phyloP scores from a whole-genome alignment of 2,113 vertebrate species.

The Proteles cristata region DNA sequence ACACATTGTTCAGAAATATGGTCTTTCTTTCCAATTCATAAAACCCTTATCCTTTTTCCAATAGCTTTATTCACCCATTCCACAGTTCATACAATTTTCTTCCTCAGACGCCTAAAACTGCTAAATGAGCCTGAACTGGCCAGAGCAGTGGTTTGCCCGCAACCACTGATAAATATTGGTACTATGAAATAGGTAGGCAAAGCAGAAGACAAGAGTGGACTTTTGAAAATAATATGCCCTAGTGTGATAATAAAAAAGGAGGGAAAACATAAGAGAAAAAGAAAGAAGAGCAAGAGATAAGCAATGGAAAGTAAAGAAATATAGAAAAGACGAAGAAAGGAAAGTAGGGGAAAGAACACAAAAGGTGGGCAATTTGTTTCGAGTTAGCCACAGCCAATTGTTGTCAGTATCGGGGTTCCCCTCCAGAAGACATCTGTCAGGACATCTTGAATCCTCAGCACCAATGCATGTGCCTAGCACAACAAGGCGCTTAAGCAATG shows the following conservation, averaged over 20 bases:
- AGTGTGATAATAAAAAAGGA: not conserved
- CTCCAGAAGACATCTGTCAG: not conserved
- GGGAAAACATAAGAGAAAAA: not conserved
- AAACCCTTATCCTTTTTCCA: conserved; percentile 51
- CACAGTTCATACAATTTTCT: not conserved
- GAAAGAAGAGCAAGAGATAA: not conserved
- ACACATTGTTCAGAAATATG: conserved; percentile 50
- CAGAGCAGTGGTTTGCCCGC: not conserved
- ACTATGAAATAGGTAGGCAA: not conserved
- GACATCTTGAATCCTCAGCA: not conserved
- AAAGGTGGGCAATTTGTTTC: not conserved
- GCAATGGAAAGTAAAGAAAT: not conserved
- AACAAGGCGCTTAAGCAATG: not conserved
- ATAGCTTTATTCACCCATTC: conserved; percentile 41
- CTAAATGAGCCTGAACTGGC: not conserved
- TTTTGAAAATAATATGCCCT: not conserved
- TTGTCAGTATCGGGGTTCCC: not conserved
- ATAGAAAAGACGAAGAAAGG: not conserved
- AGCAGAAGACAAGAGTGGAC: not conserved
- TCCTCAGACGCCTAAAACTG: not conserved
- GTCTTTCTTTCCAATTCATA: conserved; percentile 35
- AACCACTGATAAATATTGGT: not conserved
- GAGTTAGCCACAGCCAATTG: not conserved
- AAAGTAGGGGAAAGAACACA: not conserved
- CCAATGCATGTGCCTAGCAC: not conserved